Base-by-base conservation (phyloP, 2,797 vertebrate species). In the Rhinoraja longicauda region DNA sequence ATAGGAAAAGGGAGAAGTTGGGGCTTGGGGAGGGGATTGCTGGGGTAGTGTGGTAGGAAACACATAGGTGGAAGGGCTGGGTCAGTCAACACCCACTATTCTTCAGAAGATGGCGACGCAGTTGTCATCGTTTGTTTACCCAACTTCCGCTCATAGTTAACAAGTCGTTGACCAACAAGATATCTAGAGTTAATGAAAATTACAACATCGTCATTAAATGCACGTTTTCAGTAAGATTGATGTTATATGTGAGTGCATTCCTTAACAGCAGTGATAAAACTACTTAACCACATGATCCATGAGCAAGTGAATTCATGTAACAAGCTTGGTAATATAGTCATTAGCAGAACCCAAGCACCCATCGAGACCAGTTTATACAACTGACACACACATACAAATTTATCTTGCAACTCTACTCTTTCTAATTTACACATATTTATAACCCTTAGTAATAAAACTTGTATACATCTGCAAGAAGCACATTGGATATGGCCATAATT, bases 111-210 rank as follows among this genome's bases (percentile, higher is more conserved):
- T 93, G 98, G 96, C 15, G 97, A 95, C 1, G 96, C 95, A 32
- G 97, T 96, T 0, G 96, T 94, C 95, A 96, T 98, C 90, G 96
- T 17, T 92, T 92, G 95, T 97, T 98, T 98, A 94, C 97, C 97
- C 93, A 97, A 95, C 95, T 99, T 99, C 5, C 98, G 97, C 95
- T 99, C 99, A 0, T 99, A 99, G 96, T 99, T 99, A 95, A 99
- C 99, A 82, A 99, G 98, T 94, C 99, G 97, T 93, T 99, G 99
- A 88, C 99, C 99, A 93, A 99, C 99, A 94, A 99, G 97, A 96
- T 99, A 99, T 95, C 99, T 99, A 96, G 64, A 94, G 94, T 88
- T 93, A 93, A 82, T 95, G 76, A 15, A 93, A 57, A 39, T 26
- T 53, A 92, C 4, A 92, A 26, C 13, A 92, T 13, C 70, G 53